phyloP scores from a whole-genome alignment of 2,797 vertebrate genomes.

The Sphenopsis melanotis region DNA sequence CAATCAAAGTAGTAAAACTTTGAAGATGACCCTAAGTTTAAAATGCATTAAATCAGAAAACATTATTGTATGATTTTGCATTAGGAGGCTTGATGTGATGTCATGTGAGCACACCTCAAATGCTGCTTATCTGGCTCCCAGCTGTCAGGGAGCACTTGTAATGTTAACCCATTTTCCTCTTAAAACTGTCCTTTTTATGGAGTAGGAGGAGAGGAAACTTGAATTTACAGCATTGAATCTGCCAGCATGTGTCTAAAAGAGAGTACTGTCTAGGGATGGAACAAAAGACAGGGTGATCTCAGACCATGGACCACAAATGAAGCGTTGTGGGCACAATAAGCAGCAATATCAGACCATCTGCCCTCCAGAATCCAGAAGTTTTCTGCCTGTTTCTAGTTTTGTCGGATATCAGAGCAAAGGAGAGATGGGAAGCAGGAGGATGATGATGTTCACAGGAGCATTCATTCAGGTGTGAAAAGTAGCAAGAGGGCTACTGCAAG shows the following conservation, averaged over 20 bases:
- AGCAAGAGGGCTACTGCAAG: background rate
- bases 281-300: background rate
- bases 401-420: background rate
- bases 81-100: background rate
- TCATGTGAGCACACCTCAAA: background rate
- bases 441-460: background rate
- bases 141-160: background rate
- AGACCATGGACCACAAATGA: background rate
- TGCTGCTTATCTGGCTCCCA: background rate
- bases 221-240: background rate
- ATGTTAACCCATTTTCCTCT: background rate
- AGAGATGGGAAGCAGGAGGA: background rate
- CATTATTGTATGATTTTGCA: background rate
- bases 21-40: background rate
- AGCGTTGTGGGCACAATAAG: background rate
- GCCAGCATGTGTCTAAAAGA: background rate
- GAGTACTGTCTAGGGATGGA: background rate
- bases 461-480: background rate
- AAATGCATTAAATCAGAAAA: background rate
- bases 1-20: background rate
- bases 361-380: background rate
- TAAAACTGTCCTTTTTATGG: background rate
- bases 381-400: background rate
- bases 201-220: background rate
- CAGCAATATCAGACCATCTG: background rate